Percentiles rank a stretch among this genome's conserved stretches.
phyloP scores from a whole-genome alignment of 1,140 invertebrate species.

The Hylaeus anthracinus region DNA sequence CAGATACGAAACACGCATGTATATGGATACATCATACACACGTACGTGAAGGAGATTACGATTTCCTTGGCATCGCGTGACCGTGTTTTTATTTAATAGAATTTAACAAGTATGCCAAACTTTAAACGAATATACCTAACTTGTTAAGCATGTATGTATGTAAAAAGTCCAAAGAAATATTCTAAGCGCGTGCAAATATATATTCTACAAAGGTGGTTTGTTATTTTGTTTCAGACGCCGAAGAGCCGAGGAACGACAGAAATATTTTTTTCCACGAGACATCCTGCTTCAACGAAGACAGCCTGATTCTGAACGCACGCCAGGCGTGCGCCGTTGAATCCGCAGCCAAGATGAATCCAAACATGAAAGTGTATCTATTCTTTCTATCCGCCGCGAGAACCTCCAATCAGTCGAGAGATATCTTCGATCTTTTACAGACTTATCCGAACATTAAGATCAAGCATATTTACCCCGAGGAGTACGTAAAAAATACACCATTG shows the following conservation, averaged over 20 bases:
- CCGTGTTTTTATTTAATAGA: too few species aligned
- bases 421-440: constrained; percentile 77
- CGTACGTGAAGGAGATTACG: too few species aligned
- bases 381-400: constrained; percentile 80
- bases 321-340: constrained; percentile 87
- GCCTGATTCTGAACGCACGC: constrained; percentile 78
- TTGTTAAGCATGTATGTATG: too few species aligned
- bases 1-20: too few species aligned
- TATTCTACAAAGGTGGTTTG: too few species aligned
- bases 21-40: too few species aligned
- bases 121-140: too few species aligned
- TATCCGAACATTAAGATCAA: constrained; percentile 83
- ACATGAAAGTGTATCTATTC: constrained; percentile 82
- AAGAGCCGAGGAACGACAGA: constrained; percentile 63
- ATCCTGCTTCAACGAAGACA: constrained; percentile 77
- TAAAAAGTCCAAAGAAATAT: too few species aligned
- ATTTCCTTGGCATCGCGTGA: too few species aligned
- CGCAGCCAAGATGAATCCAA: constrained; percentile 83
- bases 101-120: too few species aligned
- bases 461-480: constrained; percentile 76
- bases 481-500: constrained; percentile 83
- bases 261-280: constrained; percentile 84
- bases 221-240: not conserved
- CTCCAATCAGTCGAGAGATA: constrained; percentile 66
- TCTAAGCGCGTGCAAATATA: not conserved